Evolutionary conservation across 2,888 invertebrate genomes (phyloP), one percentile per base, ranked within the genome.

Genomic region (Rhodophaea formosa): DNA sequence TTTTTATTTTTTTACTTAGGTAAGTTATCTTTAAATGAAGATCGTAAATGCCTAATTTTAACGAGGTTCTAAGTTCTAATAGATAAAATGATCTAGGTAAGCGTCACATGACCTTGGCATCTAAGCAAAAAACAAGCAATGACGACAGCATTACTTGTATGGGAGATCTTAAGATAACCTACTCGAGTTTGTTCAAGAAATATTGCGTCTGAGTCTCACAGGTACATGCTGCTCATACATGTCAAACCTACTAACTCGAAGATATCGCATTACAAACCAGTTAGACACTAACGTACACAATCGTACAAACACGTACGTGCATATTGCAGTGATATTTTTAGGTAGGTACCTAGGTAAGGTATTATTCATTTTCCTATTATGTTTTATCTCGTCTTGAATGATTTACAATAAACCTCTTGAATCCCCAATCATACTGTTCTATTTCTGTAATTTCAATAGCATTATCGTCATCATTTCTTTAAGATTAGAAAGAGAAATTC

Each of bases 81-180:
- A 12, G n/a, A 39, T n/a, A 39, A 39, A 39, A 39, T 39, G 39
- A 39, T 39, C n/a, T 39, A 10, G 6, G 39, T 39, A 12, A 43
- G 10, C 42, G 39, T 49, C 14, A 32, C 32, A 14, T 49, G 35
- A 35, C 51, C 51, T 51, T 51, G 51, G 10, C 35, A 17, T 46
- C 49, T 56, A 29, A 49, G 49, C 35, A 57, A 55, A 32, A 51
- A 51, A 51, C 51, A 51, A 51, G 51, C 51, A 51, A 51, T 51
- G 51, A 51, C 17, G 51, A 51, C 16, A 51, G 16, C 35, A 39
- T 51, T 16, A 23, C 23, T 46, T 12, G 35, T 51, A 51, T 51
- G 51, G 35, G 10, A 51, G 17, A 51, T 51, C 16, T 39, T 39
- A 51, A 8, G 16, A 51, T 51, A 39, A 51, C 51, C 15, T 7